Conservation (phyloP, 30 jellyfish, hydroid and myxozoan species). For the Hydractinia echinata region DNA sequence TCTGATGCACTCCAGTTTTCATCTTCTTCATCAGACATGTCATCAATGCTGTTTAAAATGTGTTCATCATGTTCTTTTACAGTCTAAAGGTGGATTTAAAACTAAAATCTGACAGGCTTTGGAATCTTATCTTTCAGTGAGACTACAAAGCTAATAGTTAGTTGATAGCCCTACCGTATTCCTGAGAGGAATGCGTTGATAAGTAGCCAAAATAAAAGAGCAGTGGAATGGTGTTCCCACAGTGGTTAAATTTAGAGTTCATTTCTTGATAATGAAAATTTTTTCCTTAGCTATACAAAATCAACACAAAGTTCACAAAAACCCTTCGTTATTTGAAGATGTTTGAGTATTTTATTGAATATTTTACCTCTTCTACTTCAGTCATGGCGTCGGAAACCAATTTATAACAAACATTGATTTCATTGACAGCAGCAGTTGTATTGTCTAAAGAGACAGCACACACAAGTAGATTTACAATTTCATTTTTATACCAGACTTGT, state of each 20-base stretch:
- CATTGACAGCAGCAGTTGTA: background rate
- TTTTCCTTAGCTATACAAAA: background rate
- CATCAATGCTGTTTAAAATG: background rate
- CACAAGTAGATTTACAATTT: too few relatives aligned
- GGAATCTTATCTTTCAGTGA: too few relatives aligned
- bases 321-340: background rate
- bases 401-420: background rate
- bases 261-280: background rate
- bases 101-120: too few relatives aligned
- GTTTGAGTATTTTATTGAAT: background rate
- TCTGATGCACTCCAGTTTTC: background rate
- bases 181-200: background rate
- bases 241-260: background rate
- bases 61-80: conserved; percentile 6
- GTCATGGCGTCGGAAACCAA: background rate
- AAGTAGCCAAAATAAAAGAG: background rate
- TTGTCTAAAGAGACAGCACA: background rate
- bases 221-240: background rate
- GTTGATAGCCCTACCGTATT: too few relatives aligned
- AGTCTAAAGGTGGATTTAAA: background rate
- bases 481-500: too few relatives aligned
- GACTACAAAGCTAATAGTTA: too few relatives aligned
- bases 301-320: background rate
- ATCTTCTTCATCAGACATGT: background rate
- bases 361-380: conserved; percentile 6